phyloP scores from a whole-genome alignment of 2,113 vertebrate species.

The Capricornis sumatraensis region DNA sequence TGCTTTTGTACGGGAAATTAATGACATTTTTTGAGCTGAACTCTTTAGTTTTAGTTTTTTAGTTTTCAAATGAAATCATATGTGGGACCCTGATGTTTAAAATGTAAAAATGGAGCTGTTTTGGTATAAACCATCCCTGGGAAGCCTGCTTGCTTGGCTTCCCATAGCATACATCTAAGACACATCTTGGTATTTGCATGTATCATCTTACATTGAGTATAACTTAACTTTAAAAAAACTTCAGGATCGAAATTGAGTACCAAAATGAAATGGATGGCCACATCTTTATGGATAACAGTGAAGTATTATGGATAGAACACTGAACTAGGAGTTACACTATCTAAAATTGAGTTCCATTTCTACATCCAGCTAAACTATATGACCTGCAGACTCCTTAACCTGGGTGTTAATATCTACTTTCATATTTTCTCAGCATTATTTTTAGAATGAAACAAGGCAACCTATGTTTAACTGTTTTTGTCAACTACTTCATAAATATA shows the following conservation, averaged over 20 bases:
- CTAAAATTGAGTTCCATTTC: not conserved
- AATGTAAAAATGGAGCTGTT: not conserved
- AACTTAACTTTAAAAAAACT: not conserved
- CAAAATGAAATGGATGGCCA: not conserved
- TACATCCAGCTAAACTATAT: not conserved
- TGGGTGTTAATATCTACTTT: not conserved
- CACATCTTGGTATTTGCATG: not conserved
- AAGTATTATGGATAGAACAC: not conserved
- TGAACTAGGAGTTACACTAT: not conserved
- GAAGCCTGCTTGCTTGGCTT: not conserved
- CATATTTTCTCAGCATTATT: not conserved
- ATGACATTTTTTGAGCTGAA: not conserved
- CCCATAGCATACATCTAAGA: not conserved
- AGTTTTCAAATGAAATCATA: conserved; percentile 17
- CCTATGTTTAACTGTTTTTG: not conserved
- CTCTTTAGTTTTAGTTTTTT: not conserved
- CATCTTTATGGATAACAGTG: not conserved
- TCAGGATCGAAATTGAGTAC: not conserved
- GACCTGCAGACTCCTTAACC: not conserved
- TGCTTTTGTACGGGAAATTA: not conserved
- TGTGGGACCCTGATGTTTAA: not conserved
- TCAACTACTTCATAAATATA: not conserved
- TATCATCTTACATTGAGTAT: not conserved
- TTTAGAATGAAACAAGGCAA: not conserved
- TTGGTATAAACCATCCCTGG: not conserved